Evolutionary conservation across 2,888 invertebrate species (phyloP), one percentile per base, ranked within the genome.

Genomic region (Drosophila leonis): DNA sequence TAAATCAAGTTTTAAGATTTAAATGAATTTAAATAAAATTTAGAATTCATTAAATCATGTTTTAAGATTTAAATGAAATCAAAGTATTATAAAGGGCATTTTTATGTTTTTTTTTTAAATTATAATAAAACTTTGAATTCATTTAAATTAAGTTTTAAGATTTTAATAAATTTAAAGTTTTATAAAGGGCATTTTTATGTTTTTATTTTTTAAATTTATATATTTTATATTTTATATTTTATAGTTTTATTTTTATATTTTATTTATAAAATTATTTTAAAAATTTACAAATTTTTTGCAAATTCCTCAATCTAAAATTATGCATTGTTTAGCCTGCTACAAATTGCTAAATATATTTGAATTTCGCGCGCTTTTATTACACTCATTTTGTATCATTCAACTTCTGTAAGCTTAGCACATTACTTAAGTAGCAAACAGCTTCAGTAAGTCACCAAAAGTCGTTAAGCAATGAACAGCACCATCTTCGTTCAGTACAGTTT

Each of bases 251-350:
- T 15, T 39, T 8, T 15, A 37, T 15, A n/a, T n/a, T n/a, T n/a
- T n/a, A n/a, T n/a, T n/a, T n/a, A n/a, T n/a, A n/a, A n/a, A 39
- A n/a, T 39, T 12, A n/a, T 39, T 24, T 13, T 0, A 10, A 24
- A 8, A n/a, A n/a, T 15, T 29, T 6, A n/a, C n/a, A 27, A 7
- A 24, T 6, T 0, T 42, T 12, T 0, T 2, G 4, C 10, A 10
- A 12, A 10, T 10, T 4, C 18, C 42, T 7, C 37, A 20, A 42
- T 4, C 20, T 12, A 24, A 4, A 15, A 44, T n/a, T n/a, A 7
- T 2, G 6, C 7, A 37, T 2, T 0, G 7, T n/a, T n/a, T 8
- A 39, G 1, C 10, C 9, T 10, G 42, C 1, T 0, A 42, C 0
- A 10, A 42, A 20, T 24, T 49, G 10, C 9, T 15, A 20, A 24